These are phyloP conservation scores for Liparis tanakae DNA, from an alignment of 2,797 vertebrate species.

Conservation along the genomic window DNA sequence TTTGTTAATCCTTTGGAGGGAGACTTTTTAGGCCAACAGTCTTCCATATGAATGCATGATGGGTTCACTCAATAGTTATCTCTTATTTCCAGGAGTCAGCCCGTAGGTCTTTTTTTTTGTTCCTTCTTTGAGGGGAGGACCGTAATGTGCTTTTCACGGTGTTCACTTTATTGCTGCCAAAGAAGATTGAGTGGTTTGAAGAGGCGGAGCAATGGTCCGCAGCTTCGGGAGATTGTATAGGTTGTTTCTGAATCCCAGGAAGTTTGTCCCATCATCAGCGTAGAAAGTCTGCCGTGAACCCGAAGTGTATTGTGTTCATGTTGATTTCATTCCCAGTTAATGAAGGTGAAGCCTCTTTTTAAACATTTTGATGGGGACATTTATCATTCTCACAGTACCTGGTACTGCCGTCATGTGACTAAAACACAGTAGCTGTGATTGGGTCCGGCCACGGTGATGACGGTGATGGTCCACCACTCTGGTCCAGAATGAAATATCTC, in stretches of 20 bases:
- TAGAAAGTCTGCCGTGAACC: conserved; percentile 20
- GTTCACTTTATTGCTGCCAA: conserved; percentile 73
- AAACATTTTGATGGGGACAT: conserved; percentile 24
- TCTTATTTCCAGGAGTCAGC: conserved; percentile 54
- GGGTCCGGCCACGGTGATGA: background rate
- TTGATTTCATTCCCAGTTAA: conserved; percentile 22
- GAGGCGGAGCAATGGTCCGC: conserved; percentile 59
- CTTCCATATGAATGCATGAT: conserved; percentile 59
- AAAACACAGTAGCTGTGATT: conserved; percentile 4
- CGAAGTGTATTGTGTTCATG: conserved; percentile 22
- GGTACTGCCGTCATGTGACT: conserved; percentile 19
- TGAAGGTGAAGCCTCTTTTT: conserved; percentile 7
- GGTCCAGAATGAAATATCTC: conserved; percentile 11
- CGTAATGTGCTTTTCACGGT: conserved; percentile 75
- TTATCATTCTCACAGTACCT: conserved; percentile 28
- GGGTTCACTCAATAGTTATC: conserved; percentile 59
- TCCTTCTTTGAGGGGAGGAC: conserved; percentile 37
- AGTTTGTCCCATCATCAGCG: conserved; percentile 39
- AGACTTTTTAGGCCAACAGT: conserved; percentile 42
- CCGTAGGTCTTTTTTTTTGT: conserved; percentile 44
- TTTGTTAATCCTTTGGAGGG: conserved; percentile 28
- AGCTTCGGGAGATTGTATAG: conserved; percentile 61
- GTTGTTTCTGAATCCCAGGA: conserved; percentile 48
- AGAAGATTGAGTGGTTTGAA: conserved; percentile 70
- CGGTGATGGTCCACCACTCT: background rate